These are phyloP conservation scores for Micrasema longulum DNA, from an alignment of 1,140 invertebrate species.

Conservation along the genomic window DNA sequence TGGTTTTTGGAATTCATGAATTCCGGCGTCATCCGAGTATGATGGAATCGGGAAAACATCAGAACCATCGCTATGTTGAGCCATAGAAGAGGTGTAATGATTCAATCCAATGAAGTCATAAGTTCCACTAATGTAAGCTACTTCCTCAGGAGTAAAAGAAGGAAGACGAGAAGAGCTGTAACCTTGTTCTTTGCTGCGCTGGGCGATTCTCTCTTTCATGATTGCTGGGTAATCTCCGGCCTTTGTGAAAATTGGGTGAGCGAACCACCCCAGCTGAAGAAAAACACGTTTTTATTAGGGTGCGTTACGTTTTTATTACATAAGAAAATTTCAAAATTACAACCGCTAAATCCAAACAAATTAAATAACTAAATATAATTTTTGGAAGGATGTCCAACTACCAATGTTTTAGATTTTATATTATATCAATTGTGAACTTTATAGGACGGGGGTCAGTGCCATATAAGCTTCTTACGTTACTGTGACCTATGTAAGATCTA, in stretches of 20 bases:
- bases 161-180: constrained; percentile 58
- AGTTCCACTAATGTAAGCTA: constrained; percentile 67
- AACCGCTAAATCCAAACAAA: neutral
- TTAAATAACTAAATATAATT: neutral
- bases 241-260: constrained; percentile 56
- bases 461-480: too few relatives aligned
- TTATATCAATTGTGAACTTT: too few relatives aligned
- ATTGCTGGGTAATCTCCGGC: constrained; percentile 59
- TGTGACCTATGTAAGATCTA: too few relatives aligned
- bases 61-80: constrained; percentile 18
- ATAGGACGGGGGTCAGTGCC: too few relatives aligned
- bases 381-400: neutral
- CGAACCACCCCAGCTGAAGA: constrained; percentile 57
- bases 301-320: too few relatives aligned
- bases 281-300: neutral
- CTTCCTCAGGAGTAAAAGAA: constrained; percentile 64
- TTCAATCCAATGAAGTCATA: constrained; percentile 60
- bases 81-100: constrained; percentile 53
- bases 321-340: neutral
- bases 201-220: constrained; percentile 57
- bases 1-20: constrained; percentile 43
- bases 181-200: constrained; percentile 58
- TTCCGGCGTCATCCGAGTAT: constrained; percentile 40
- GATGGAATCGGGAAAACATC: constrained; percentile 37
- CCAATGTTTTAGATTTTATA: too few relatives aligned